Conservation (phyloP, 2,888 invertebrate species). For the Melangyna quadrimaculata region DNA sequence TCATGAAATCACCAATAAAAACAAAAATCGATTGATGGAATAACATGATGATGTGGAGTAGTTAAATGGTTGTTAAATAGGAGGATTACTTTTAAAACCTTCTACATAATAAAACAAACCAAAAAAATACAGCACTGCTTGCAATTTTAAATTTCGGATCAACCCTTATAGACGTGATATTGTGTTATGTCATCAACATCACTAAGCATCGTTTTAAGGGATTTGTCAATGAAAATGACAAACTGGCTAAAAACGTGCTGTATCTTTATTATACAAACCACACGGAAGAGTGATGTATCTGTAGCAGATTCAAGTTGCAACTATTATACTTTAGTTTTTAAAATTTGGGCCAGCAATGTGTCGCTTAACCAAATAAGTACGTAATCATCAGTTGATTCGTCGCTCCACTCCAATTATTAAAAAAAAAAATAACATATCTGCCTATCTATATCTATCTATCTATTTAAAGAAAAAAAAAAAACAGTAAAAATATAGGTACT, state of each 20-base stretch:
- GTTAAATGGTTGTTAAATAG: slow-evolving; percentile 5
- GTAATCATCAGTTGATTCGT: too few relatives aligned
- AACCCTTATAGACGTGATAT: not conserved
- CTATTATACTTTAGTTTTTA: too few relatives aligned
- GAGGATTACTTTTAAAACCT: not conserved
- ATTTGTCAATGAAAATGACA: not conserved
- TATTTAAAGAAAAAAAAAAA: too few relatives aligned
- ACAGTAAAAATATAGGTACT: too few relatives aligned
- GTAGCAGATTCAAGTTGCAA: not conserved
- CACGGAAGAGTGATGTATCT: not conserved
- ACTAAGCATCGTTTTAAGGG: not conserved
- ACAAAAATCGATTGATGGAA: not conserved
- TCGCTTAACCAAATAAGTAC: too few relatives aligned
- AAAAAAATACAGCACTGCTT: not conserved
- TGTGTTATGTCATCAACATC: not conserved
- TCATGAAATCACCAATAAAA: not conserved
- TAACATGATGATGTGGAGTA: not conserved
- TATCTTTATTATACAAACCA: too few relatives aligned
- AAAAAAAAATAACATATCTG: too few relatives aligned
- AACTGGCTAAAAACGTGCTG: not conserved
- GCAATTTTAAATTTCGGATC: not conserved
- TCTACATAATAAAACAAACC: not conserved
- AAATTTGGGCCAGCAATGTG: too few relatives aligned
- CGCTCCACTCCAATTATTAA: too few relatives aligned
- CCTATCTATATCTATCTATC: too few relatives aligned